These are phyloP conservation scores for Apteryx mantelli DNA, from an alignment of 2,113 vertebrate genomes.

Conservation along the genomic window DNA sequence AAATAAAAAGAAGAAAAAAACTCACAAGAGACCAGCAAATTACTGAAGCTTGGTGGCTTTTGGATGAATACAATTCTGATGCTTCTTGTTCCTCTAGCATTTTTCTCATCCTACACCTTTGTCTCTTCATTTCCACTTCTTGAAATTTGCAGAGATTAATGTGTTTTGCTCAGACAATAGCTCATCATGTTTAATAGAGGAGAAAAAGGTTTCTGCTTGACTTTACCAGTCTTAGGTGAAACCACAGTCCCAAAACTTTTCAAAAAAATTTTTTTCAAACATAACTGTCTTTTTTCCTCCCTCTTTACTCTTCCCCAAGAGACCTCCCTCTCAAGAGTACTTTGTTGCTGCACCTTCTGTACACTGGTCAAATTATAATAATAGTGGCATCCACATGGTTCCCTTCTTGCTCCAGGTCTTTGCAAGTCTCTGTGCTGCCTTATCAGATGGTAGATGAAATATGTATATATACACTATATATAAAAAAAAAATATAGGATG, in stretches of 20 bases:
- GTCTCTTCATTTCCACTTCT: background rate
- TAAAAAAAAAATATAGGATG: no score
- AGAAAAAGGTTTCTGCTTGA: background rate
- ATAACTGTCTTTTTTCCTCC: accelerated
- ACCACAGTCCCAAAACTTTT: background rate
- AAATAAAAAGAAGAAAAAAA: background rate
- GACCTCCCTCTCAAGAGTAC: background rate
- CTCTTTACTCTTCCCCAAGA: background rate
- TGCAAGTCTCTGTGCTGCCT: background rate
- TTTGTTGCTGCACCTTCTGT: background rate
- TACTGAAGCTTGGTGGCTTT: background rate
- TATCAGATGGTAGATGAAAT: background rate
- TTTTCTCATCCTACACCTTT: background rate
- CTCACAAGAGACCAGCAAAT: background rate
- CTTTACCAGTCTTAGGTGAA: background rate
- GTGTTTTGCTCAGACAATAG: background rate
- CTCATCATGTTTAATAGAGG: background rate
- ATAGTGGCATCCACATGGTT: background rate
- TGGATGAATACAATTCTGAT: background rate
- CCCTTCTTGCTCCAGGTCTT: background rate
- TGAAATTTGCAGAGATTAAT: background rate
- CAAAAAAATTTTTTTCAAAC: background rate
- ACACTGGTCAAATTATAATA: background rate
- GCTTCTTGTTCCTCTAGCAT: background rate
- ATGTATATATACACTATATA: no score